Evolutionary conservation across 2,888 invertebrate genomes (phyloP), one percentile per base, ranked within the genome.

Genomic region (Gymnosoma rotundatum): DNA sequence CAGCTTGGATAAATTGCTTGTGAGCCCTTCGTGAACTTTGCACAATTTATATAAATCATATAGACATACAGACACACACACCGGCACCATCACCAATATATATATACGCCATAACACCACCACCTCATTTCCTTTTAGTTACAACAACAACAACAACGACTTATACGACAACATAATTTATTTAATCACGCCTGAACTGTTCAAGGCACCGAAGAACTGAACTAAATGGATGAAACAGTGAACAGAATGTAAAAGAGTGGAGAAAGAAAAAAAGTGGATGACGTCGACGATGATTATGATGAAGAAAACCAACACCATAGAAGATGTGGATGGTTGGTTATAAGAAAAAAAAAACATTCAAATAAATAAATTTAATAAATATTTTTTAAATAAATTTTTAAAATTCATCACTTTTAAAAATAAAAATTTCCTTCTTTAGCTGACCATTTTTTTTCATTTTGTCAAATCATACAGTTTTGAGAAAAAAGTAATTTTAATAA

Each of bases 121-220:
- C 20, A 67, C 45, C 48, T 38, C 36, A 21, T 74, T 69, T 64
- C 48, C 20, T 72, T 61, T 63, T 69, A 50, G 48, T 69, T 58
- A n/a, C 20, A 63, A 21, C 58, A 60, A 36, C 60, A 48, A 64
- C 63, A 64, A 52, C 48, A 63, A 76, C 64, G 78, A 66, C 70
- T 72, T 75, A 54, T 25, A 25, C 25, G 25, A 25, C 61, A 83
- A 81, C 74, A 84, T 81, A 84, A 84, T 84, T 81, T 84, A 84
- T 81, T 84, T 84, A 84, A 84, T 84, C 81, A 81, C 81, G 84
- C 84, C 81, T 84, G 81, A 84, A 78, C 73, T 81, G 78, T 78
- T 81, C 69, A 78, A 81, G 81, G 83, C 81, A 81, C 80, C 83
- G 42, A 81, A 58, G 72, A 78, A 72, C 79, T 73, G 66, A 79